Evolutionary conservation across 2,888 invertebrate species (phyloP).

Genomic region (Andrena fulva): DNA sequence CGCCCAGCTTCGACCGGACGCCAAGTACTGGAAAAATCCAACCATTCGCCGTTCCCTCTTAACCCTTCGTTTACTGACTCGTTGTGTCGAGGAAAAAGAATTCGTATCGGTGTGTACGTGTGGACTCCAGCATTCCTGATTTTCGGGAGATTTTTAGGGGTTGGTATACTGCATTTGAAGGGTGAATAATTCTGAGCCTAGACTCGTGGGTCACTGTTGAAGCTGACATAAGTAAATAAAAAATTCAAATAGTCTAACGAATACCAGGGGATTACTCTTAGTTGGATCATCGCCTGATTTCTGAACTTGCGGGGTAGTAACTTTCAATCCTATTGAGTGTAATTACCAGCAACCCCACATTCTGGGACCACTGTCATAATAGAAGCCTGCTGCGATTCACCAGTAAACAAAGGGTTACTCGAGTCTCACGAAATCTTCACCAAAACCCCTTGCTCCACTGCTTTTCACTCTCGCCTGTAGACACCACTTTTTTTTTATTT

Average conservation of each 20-base stretch:
- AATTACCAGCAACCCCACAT: neutral
- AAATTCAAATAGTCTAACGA: neutral
- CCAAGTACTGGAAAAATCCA: slow-evolving; percentile 83
- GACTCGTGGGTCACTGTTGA: neutral
- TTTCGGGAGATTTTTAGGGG: neutral
- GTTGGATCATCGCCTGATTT: neutral
- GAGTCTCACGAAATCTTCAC: slow-evolving; percentile 27
- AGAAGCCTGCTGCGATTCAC: neutral
- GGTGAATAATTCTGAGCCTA: neutral
- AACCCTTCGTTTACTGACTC: slow-evolving; percentile 71
- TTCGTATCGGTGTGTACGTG: slow-evolving; percentile 15
- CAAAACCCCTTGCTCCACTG: slow-evolving; percentile 45
- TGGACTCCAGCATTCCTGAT: neutral
- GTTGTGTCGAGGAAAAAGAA: slow-evolving; percentile 5
- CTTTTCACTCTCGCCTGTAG: neutral
- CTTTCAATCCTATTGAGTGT: neutral
- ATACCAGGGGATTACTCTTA: neutral
- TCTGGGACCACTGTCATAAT: neutral
- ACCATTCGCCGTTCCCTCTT: slow-evolving; percentile 74
- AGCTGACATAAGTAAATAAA: neutral
- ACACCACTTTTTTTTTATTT: too few relatives aligned
- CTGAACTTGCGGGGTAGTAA: neutral
- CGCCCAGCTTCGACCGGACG: slow-evolving; percentile 84
- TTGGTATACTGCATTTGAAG: neutral
- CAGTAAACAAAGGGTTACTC: slow-evolving; percentile 70